These are phyloP conservation scores for Deilephila porcellus DNA, from an alignment of 2,888 invertebrate species.

Conservation along the genomic window DNA sequence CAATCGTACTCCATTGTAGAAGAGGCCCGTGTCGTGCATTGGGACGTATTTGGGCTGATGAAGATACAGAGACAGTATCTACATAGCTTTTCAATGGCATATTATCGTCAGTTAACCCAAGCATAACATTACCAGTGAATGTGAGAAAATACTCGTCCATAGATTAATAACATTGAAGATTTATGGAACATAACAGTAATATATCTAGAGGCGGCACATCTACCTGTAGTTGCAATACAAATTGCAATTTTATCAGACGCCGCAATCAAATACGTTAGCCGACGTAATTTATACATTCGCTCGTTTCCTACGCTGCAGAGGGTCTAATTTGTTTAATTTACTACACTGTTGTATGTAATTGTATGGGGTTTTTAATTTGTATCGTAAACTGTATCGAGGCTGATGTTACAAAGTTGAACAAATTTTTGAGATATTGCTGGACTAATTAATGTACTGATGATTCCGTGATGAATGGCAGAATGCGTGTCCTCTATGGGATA, in stretches of 20 bases:
- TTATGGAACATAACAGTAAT: background rate
- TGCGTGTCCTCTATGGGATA: too few relatives aligned
- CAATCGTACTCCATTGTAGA: too few relatives aligned
- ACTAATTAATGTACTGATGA: too few relatives aligned
- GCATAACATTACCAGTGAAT: background rate
- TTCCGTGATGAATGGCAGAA: too few relatives aligned
- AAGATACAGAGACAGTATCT: too few relatives aligned
- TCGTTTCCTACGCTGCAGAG: constrained; percentile 28
- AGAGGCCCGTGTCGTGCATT: too few relatives aligned
- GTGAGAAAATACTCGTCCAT: background rate
- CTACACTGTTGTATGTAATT: background rate
- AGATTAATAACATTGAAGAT: constrained; percentile 10
- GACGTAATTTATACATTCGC: constrained; percentile 55
- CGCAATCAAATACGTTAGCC: constrained; percentile 56
- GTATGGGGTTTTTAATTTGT: background rate
- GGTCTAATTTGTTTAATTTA: constrained; percentile 30
- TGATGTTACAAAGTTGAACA: background rate
- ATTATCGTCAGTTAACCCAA: too few relatives aligned
- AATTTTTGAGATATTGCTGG: background rate
- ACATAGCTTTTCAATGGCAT: too few relatives aligned
- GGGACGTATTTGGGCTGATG: too few relatives aligned
- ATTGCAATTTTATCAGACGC: constrained; percentile 70
- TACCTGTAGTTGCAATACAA: constrained; percentile 52
- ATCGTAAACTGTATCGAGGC: background rate
- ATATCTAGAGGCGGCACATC: constrained; percentile 4